Evolutionary conservation across 2,113 vertebrate species (phyloP).

Genomic region (Salvelinus namaycush): DNA sequence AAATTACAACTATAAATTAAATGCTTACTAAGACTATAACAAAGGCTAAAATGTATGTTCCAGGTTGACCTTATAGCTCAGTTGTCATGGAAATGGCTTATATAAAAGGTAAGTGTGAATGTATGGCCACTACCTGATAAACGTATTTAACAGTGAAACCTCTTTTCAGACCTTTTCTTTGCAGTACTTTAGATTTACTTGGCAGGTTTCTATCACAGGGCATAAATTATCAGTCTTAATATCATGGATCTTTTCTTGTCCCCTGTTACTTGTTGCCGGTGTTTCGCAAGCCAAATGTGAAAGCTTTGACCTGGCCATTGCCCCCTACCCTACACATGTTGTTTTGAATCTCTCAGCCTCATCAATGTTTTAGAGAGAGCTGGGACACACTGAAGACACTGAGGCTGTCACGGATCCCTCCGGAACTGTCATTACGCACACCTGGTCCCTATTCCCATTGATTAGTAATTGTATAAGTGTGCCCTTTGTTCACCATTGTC

Average conservation of each 20-base stretch:
- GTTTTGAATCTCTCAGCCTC: constrained; percentile 53
- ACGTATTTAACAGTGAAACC: constrained; percentile 51
- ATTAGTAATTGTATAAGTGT: too few species aligned
- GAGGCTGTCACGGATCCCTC: too few species aligned
- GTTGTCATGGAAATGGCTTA: too few species aligned
- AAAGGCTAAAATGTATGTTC: too few species aligned
- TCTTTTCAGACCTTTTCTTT: constrained; percentile 56
- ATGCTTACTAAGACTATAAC: too few species aligned
- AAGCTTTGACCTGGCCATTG: constrained; percentile 64
- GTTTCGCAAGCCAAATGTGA: constrained; percentile 79
- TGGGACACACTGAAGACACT: constrained; percentile 29
- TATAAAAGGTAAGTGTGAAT: constrained; percentile 32
- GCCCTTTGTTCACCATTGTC: too few species aligned
- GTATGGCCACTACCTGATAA: constrained; percentile 54
- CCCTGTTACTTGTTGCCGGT: constrained; percentile 73
- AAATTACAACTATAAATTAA: neutral
- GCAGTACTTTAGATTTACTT: constrained; percentile 63
- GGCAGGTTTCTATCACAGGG: constrained; percentile 68
- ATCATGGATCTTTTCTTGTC: constrained; percentile 67
- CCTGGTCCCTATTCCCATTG: too few species aligned
- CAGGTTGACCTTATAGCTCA: too few species aligned
- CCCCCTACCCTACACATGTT: constrained; percentile 68
- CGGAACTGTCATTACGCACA: too few species aligned
- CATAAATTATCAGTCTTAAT: constrained; percentile 74
- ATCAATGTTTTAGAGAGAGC: constrained; percentile 50